phyloP scores from a whole-genome alignment of 2,888 invertebrate genomes.

The Caenorhabditis sinica region DNA sequence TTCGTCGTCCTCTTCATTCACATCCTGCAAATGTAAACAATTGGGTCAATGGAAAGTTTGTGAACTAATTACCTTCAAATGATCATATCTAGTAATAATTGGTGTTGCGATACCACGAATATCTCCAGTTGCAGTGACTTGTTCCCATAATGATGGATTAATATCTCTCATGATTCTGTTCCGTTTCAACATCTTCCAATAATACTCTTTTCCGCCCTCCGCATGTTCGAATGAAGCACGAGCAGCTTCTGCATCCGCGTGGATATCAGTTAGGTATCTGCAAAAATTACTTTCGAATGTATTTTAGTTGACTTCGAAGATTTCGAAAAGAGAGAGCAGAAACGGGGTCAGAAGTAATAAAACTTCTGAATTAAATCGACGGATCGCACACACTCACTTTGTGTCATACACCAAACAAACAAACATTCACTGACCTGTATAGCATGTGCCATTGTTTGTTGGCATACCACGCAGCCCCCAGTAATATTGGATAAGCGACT shows the following conservation, averaged over 20 bases:
- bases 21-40: constrained; percentile 70
- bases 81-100: constrained; percentile 77
- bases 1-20: constrained; percentile 77
- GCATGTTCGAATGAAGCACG: constrained; percentile 77
- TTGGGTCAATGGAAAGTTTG: not conserved
- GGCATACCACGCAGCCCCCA: constrained; percentile 74
- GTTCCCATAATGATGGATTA: constrained; percentile 67
- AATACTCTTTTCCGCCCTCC: constrained; percentile 81
- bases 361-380: not conserved
- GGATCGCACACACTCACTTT: not conserved
- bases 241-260: constrained; percentile 78
- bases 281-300: constrained; percentile 15
- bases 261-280: constrained; percentile 79
- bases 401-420: not conserved
- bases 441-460: constrained; percentile 78
- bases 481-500: constrained; percentile 74
- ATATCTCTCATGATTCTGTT: constrained; percentile 75
- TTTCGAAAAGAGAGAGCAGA: not conserved
- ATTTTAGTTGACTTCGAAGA: not conserved
- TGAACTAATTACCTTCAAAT: constrained; percentile 68
- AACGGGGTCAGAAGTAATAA: not conserved
- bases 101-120: constrained; percentile 76
- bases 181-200: constrained; percentile 80
- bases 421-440: constrained; percentile 73
- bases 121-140: constrained; percentile 79